These are phyloP conservation scores for Sebastiscus albofasciatus DNA, from an alignment of 2,797 vertebrate species.

Conservation along the genomic window DNA sequence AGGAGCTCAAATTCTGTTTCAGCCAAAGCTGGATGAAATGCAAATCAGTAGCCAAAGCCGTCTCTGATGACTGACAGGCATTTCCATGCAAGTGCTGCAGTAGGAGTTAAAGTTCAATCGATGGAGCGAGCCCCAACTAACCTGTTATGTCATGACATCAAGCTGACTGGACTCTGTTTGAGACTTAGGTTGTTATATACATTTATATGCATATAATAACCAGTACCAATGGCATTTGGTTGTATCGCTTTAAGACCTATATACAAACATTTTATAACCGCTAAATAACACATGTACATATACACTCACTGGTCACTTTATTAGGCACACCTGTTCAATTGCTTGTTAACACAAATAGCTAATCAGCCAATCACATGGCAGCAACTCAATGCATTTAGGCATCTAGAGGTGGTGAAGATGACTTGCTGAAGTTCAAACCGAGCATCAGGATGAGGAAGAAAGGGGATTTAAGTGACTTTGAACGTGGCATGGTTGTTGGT, in stretches of 20 bases:
- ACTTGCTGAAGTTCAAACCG: no score
- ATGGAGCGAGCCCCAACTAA: constrained; percentile 1
- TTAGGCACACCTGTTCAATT: no score
- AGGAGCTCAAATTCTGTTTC: constrained; percentile 38
- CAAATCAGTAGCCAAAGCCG: constrained; percentile 27
- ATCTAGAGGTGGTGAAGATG: no score
- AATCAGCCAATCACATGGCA: no score
- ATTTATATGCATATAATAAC: neutral
- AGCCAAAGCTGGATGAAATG: constrained; percentile 38
- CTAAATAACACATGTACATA: no score
- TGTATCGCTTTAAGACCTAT: neutral
- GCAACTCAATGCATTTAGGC: no score
- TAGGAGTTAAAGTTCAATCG: constrained; percentile 33
- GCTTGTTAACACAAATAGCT: no score
- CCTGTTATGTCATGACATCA: neutral
- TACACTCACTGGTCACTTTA: no score
- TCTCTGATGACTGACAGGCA: constrained; percentile 23
- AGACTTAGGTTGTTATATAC: neutral
- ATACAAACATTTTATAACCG: no score
- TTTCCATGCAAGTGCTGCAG: constrained; percentile 21
- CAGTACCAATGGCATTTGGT: neutral
- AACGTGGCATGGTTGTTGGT: no score
- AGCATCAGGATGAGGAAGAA: no score
- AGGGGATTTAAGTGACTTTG: no score
- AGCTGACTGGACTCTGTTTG: neutral